Conservation (phyloP, 2,113 vertebrate genomes). For the Hippopotamus amphibius region DNA sequence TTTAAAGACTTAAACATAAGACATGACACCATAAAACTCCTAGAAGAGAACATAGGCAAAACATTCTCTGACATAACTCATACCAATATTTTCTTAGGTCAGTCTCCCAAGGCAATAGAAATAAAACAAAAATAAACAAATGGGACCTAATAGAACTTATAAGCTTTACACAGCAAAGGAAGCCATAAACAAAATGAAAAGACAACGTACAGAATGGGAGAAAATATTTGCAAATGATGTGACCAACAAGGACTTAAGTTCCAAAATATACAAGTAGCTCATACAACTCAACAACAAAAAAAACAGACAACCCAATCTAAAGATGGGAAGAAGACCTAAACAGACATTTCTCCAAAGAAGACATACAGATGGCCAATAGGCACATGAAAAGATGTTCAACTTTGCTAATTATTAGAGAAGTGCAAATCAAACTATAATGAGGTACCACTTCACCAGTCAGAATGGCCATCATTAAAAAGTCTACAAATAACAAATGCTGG, state of each 20-base stretch:
- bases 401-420: neutral
- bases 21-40: neutral
- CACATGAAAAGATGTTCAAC: neutral
- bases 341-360: neutral
- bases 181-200: neutral
- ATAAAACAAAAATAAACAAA: neutral
- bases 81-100: neutral
- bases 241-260: neutral
- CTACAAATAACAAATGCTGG: neutral
- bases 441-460: neutral
- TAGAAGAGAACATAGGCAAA: neutral
- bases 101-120: neutral
- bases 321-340: neutral
- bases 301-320: neutral
- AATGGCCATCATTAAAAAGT: neutral
- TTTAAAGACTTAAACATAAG: neutral
- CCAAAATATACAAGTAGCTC: neutral
- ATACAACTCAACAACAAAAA: neutral
- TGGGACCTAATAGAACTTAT: neutral
- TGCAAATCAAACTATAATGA: neutral
- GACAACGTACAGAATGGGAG: neutral
- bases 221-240: neutral
- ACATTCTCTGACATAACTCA: neutral
- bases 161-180: neutral
- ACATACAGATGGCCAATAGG: neutral